A percentile compares a stretch with the other conserved stretches of the same genome.
Evolutionary conservation across 2,113 vertebrate species (phyloP).

Genomic region (Oryzias melastigma): DNA sequence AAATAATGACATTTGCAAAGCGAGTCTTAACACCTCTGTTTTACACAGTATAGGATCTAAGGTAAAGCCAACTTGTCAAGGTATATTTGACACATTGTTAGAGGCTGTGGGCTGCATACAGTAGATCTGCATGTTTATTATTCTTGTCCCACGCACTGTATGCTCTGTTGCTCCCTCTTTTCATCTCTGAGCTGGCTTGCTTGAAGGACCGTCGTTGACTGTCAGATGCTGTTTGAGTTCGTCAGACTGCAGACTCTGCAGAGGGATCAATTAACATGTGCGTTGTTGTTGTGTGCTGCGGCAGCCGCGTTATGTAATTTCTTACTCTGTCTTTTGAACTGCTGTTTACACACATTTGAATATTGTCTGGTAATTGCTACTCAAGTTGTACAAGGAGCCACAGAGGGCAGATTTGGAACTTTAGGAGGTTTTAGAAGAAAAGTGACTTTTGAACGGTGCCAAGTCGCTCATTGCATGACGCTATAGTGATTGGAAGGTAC

Average conservation of each 20-base stretch:
- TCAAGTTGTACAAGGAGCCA: not conserved
- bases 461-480: no score
- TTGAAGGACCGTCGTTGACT: conserved; percentile 17
- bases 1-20: no score
- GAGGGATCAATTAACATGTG: conserved; percentile 32
- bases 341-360: not conserved
- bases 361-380: not conserved
- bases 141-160: conserved; percentile 3
- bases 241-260: conserved; percentile 21
- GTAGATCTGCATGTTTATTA: conserved; percentile 1
- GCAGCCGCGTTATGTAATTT: not conserved
- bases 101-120: not conserved
- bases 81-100: not conserved
- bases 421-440: no score
- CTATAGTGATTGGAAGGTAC: no score
- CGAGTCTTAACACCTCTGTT: no score
- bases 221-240: conserved; percentile 19
- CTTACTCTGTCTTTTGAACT: not conserved
- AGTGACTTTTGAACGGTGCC: no score
- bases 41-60: no score
- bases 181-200: conserved; percentile 6
- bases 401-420: no score
- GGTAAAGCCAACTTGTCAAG: no score
- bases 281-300: conserved; percentile 13
- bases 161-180: conserved; percentile 7